These are phyloP conservation scores for Drosophila melanica DNA, from an alignment of 1,140 invertebrate genomes.

Conservation along the genomic window DNA sequence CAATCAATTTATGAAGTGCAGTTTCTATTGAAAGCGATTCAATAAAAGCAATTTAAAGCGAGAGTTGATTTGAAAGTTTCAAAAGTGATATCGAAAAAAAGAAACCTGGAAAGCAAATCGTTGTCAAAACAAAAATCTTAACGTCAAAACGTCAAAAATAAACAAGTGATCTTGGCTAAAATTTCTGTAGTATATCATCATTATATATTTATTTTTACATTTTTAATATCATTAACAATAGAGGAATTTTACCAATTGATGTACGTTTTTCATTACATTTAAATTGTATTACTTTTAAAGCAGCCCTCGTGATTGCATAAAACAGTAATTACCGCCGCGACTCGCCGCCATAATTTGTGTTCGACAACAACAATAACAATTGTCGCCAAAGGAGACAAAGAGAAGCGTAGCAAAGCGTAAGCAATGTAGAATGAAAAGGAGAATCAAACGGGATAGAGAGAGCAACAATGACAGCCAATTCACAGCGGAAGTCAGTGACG, in stretches of 20 bases:
- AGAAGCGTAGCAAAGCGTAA: neutral
- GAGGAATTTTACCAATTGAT: too few relatives aligned
- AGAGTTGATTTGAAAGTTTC: neutral
- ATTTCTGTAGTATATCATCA: too few relatives aligned
- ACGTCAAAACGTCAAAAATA: too few relatives aligned
- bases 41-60: constrained; percentile 18
- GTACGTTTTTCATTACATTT: too few relatives aligned
- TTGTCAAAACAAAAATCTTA: too few relatives aligned
- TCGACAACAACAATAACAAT: constrained; percentile 40
- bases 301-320: constrained; percentile 36
- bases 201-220: too few relatives aligned
- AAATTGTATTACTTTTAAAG: neutral
- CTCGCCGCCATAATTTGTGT: constrained; percentile 56
- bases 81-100: neutral
- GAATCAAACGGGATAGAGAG: neutral
- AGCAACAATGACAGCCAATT: constrained; percentile 19
- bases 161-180: too few relatives aligned
- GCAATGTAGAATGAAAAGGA: neutral
- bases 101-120: too few relatives aligned
- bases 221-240: too few relatives aligned
- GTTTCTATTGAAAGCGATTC: constrained; percentile 19
- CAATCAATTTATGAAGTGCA: constrained; percentile 22
- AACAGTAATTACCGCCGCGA: constrained; percentile 66
- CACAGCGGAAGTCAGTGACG: constrained; percentile 54
- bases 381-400: constrained; percentile 24